Evolutionary conservation across 2,113 vertebrate genomes (phyloP).

Genomic region (Lethenteron camtschaticum): DNA sequence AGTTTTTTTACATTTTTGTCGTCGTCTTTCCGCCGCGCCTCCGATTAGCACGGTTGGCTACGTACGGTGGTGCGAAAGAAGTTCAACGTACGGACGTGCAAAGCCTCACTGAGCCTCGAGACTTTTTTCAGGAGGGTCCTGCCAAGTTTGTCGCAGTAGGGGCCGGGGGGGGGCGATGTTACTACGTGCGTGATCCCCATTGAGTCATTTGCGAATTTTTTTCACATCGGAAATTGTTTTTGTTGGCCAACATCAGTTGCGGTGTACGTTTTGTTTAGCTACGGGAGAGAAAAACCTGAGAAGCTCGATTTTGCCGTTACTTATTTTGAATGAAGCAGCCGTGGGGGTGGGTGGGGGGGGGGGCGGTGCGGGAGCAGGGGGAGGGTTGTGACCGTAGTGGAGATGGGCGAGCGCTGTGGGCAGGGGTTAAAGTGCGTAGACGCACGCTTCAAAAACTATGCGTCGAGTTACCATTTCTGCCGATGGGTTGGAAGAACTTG

Average conservation of each 20-base stretch:
- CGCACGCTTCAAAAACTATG: constrained; percentile 12
- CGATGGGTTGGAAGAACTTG: constrained; percentile 7
- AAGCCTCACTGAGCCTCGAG: no score
- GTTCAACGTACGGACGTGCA: no score
- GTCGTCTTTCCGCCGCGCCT: no score
- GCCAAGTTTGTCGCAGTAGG: no score
- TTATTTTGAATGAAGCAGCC: not conserved
- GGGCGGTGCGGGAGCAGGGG: not conserved
- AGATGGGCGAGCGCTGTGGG: not conserved
- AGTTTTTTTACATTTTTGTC: no score
- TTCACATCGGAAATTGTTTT: not conserved
- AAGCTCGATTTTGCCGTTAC: not conserved
- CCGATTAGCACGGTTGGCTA: no score
- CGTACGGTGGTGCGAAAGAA: no score
- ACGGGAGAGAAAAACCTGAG: no score
- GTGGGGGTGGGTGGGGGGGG: not conserved
- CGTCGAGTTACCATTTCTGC: constrained; percentile 19
- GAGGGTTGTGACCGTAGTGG: not conserved
- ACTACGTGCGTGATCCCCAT: no score
- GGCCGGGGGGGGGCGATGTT: not conserved
- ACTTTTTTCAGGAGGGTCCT: no score
- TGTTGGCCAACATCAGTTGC: not conserved
- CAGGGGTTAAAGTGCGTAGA: not conserved
- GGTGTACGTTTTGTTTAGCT: no score
- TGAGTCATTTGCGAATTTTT: no score